Base-by-base conservation (phyloP, 2,888 invertebrate genomes). In the Hecatera dysodea region DNA sequence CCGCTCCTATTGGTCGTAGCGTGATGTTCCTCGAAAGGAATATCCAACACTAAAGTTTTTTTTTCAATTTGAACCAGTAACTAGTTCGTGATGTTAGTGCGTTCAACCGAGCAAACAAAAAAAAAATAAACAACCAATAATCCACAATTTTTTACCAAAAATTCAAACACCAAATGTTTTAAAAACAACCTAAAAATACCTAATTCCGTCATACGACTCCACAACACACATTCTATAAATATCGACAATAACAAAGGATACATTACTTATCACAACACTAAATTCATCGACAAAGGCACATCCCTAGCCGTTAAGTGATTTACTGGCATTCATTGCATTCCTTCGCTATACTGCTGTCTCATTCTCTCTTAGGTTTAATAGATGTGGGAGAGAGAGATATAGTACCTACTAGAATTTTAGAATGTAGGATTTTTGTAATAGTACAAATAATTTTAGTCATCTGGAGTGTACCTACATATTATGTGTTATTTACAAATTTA, bases 281-380 rank as follows among this genome's bases (percentile, higher is more conserved):
- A 79, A 78, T 66, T 65, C n/a, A 76, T 79, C 79, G 79, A 82
- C 82, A 80, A 61, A 61, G 33, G 61, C 82, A 61, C 82, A 72
- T 67, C 82, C 71, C 78, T 82, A 72, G n/a, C 69, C 15, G 82
- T 75, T 80, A 75, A 82, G 70, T 82, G 82, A 82, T 82, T 82
- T 82, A 82, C 80, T 68, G 80, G 42, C 74, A 72, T 66, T 61
- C 62, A 15, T 68, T 22, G 64, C 68, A 77, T 77, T 77, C 77
- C 73, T 56, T 4, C 1, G 15, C 42, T 53, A 24, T 46, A 19
- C 6, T 1, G 39, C 19, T 44, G 17, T 59, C 77, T 77, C 68
- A 39, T 36, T 77, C 77, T 5, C 52, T 42, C 63, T 2, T 36
- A 5, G 15, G 39, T 12, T 22, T 11, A 27, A 27, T 11, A 19